Percentiles rank a stretch among this genome's conserved stretches.
Evolutionary conservation across 2,797 vertebrate species (phyloP).

Genomic region (Pteropus rufus): DNA sequence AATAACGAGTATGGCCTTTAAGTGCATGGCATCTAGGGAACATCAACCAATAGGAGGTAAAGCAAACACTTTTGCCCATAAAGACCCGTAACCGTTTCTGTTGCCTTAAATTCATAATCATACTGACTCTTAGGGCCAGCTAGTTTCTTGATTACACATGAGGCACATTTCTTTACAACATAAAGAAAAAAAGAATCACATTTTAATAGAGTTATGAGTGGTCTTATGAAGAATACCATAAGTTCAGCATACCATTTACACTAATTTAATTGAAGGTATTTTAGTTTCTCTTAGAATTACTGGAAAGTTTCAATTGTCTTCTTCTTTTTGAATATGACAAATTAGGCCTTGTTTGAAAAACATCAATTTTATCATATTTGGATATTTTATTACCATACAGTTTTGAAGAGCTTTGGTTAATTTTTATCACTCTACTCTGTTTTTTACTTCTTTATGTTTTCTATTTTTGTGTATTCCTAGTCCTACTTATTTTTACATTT

Average conservation of each 20-base stretch:
- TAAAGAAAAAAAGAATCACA: background rate
- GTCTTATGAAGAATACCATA: background rate
- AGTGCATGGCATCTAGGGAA: background rate
- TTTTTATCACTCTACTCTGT: background rate
- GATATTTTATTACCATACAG: background rate
- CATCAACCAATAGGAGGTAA: background rate
- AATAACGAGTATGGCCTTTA: background rate
- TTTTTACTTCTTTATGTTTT: background rate
- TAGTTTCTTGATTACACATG: background rate
- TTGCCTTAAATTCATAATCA: background rate
- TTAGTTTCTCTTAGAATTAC: background rate
- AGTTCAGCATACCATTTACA: background rate
- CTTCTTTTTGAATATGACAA: background rate
- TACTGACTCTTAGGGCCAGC: background rate
- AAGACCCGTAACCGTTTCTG: background rate
- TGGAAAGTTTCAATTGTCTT: background rate
- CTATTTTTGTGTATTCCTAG: background rate
- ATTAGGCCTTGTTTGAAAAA: background rate
- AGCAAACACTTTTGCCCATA: background rate
- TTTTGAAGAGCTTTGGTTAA: background rate
- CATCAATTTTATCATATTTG: background rate
- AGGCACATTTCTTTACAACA: background rate
- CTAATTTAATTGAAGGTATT: background rate
- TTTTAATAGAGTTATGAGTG: background rate
- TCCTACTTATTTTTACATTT: background rate